Conservation (phyloP, 2,888 invertebrate species). For the Campopleginae sp. region DNA sequence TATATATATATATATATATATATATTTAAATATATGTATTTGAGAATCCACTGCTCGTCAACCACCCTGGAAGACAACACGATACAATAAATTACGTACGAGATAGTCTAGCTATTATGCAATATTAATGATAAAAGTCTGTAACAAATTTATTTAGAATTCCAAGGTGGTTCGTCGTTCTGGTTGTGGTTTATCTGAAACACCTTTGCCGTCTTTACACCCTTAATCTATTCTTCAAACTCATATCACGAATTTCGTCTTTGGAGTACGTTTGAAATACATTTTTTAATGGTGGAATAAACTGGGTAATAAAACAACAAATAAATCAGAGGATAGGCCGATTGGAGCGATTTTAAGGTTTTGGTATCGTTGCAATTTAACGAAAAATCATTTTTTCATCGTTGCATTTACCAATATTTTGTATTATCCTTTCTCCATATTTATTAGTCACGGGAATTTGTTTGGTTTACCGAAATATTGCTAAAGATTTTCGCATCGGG, state of each 20-base stretch:
- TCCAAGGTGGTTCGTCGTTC: conserved; percentile 69
- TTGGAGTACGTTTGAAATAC: conserved; percentile 33
- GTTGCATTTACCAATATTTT: neutral
- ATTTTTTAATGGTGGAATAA: conserved; percentile 71
- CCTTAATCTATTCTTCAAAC: conserved; percentile 68
- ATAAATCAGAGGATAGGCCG: conserved; percentile 30
- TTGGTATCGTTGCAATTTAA: neutral
- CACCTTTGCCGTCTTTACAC: conserved; percentile 69
- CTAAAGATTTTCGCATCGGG: neutral
- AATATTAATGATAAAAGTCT: conserved; percentile 73
- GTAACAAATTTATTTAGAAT: conserved; percentile 70
- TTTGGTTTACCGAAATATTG: neutral
- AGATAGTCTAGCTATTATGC: conserved; percentile 71
- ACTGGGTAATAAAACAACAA: conserved; percentile 13
- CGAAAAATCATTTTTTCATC: neutral
- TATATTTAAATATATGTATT: conserved; percentile 2
- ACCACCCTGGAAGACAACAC: conserved; percentile 54
- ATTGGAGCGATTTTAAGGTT: neutral
- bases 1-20: neutral
- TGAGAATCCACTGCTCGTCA: conserved; percentile 61
- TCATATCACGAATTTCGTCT: conserved; percentile 66
- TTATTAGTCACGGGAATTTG: neutral
- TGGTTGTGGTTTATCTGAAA: conserved; percentile 71
- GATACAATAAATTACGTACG: conserved; percentile 69
- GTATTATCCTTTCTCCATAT: neutral